A percentile compares a stretch with the other conserved stretches of the same genome.
phyloP scores from a whole-genome alignment of 2,888 invertebrate species.

The Drosophila yooni region DNA sequence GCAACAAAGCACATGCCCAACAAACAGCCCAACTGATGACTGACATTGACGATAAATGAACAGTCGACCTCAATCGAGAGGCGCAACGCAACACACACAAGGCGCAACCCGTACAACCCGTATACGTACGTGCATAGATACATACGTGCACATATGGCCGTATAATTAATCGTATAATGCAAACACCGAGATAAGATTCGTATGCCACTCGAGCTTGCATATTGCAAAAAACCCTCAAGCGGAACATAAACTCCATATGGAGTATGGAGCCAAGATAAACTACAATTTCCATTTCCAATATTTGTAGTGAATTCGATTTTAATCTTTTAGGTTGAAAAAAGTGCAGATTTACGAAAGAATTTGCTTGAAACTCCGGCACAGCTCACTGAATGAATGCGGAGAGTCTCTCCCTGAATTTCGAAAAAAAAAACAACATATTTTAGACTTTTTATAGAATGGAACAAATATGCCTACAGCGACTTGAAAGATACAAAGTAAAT shows the following conservation, averaged over 20 bases:
- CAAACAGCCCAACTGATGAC: constrained; percentile 61
- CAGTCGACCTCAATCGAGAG: constrained; percentile 75
- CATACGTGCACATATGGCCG: neutral
- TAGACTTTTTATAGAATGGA: neutral
- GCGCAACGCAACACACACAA: neutral
- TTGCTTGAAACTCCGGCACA: no score
- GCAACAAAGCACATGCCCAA: constrained; percentile 66
- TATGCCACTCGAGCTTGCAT: neutral
- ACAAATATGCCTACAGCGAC: no score
- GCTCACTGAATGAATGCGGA: no score
- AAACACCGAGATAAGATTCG: neutral
- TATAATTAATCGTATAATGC: neutral
- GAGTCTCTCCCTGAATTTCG: neutral
- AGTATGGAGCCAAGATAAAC: neutral
- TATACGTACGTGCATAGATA: neutral
- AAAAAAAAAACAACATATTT: no score
- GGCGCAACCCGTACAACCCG: neutral
- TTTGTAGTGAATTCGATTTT: neutral
- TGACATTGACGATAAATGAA: constrained; percentile 77
- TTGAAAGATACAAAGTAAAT: neutral
- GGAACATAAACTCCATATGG: neutral
- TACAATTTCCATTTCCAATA: neutral
- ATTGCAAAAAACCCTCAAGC: neutral
- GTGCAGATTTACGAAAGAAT: neutral
- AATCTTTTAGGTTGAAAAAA: neutral